These are phyloP conservation scores for Patiria miniata DNA, from an alignment of 35 echinoderm and acorn worm species.

Conservation along the genomic window DNA sequence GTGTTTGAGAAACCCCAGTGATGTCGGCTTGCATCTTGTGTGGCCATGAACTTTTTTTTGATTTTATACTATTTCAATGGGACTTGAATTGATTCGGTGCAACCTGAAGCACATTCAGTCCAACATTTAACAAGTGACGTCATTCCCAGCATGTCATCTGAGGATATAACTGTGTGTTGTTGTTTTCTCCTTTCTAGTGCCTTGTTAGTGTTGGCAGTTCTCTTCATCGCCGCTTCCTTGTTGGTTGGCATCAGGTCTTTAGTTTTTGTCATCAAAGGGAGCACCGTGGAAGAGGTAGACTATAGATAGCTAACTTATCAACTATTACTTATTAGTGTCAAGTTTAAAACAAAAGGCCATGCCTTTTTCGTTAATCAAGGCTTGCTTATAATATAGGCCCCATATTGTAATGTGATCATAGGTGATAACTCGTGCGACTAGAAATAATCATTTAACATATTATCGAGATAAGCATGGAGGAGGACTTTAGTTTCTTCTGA, in stretches of 20 bases:
- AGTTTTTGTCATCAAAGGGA: neutral
- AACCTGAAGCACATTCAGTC: no score
- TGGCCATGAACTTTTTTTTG: no score
- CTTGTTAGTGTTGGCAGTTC: conserved; percentile 7
- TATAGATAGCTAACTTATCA: no score
- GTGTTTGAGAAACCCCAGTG: no score
- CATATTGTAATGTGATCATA: neutral
- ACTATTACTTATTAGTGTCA: no score
- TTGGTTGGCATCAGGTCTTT: neutral
- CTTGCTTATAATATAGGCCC: neutral
- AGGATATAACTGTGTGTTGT: no score
- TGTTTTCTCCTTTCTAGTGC: neutral
- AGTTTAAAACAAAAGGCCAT: neutral
- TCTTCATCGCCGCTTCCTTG: neutral
- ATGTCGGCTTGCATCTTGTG: no score
- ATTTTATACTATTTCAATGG: no score
- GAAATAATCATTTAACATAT: neutral
- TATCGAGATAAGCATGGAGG: neutral
- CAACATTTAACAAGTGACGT: no score
- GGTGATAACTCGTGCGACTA: neutral
- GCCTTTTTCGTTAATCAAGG: neutral
- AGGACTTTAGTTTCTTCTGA: no score
- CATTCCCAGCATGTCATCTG: no score
- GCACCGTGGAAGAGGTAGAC: neutral
- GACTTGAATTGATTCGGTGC: no score